Base-by-base conservation (phyloP, 92 coral and sea anemone genomes). In the Porites rus region DNA sequence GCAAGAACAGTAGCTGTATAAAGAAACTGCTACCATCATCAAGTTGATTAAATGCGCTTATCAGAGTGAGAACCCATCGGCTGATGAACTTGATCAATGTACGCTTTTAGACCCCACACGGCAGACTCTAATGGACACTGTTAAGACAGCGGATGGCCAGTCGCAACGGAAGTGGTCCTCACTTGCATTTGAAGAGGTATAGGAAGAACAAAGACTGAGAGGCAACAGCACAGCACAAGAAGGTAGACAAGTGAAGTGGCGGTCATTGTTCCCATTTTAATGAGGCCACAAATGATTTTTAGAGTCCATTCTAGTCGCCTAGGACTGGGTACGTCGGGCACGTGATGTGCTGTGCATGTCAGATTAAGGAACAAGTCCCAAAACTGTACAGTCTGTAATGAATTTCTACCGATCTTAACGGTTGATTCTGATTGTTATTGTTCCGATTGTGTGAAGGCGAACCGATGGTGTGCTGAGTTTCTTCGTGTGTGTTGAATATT, bases 201-300 rank as follows among this genome's bases (percentile, higher is more conserved):
- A 72, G 85, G 86, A 25, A 38, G 31, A 43, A 78, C 84, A 43
- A 65, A 54, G 63, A 79, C 46, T 38, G 46, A 24, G 86, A 59
- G 64, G 17, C 73, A 20, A 79, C 24, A 7, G 76, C 60, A 3
- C 85, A 89, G 64, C 51, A 84, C 50, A 81, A 86, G 3, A 80
- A 77, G 71, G 76, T 38, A 4, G 46, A 38, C 46, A 38, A 38
- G 46, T 38, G 46, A 38, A 38, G 46, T 38, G 46, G 46, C 46
- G 6, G 46, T 84, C 63, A 84, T 85, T 64, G 74, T 89, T 53
- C 86, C 90, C 16, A 62, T 67, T 28, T 85, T 90, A 8, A 85
- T 89, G 90, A 81, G 89, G 53, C 69, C 79, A 56, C 79, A 85
- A 65, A 89, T 89, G 92, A 78, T 84, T 69, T 89, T 60, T 51